Evolutionary conservation across 2,113 vertebrate species (phyloP), one percentile per base, ranked within the genome.

Genomic region (Zosterops japonicus): DNA sequence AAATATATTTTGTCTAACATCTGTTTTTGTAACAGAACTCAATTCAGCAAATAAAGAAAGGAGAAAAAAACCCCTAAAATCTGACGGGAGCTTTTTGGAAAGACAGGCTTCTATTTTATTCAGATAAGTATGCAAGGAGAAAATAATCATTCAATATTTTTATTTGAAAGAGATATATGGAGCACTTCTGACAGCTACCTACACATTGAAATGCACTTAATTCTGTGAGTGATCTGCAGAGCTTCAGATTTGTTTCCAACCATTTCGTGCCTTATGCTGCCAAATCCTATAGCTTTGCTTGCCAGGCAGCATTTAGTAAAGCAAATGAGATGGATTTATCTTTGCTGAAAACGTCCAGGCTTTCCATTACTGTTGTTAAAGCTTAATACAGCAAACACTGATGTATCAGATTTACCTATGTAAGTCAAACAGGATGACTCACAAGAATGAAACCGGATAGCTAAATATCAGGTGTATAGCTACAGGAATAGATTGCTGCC

Each of bases 161-260:
- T 83, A 31, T 25, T 41, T 76, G 41, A 85, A 87, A 74, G 42
- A 76, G 53, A 91, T 87, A 76, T 81, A 76, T 69, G 31, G 16
- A n/a, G 5, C 11, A 50, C 20, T 91, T 90, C 67, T 86, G 75
- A 80, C 74, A 92, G 69, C 61, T 75, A 56, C 42, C 13, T 81
- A 10, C 11, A 64, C 36, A 11, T 20, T 76, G 61, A 76, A 89
- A 60, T 57, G 8, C 25, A 39, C 27, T 46, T 79, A 84, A 71
- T 85, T 91, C 88, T 65, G 25, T 65, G 75, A 90, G 46, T 47
- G 49, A 87, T 89, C 57, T 94, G 49, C 65, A 90, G 74, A 91
- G 75, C 27, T 87, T 89, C 53, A 59, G n/a, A 35, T 80, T 90
- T 83, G 24, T 88, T 96, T 94, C 46, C 33, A 79, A 35, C 14